These are phyloP conservation scores for Harmothoe impar DNA, from an alignment of 2,888 invertebrate species.

Conservation along the genomic window DNA sequence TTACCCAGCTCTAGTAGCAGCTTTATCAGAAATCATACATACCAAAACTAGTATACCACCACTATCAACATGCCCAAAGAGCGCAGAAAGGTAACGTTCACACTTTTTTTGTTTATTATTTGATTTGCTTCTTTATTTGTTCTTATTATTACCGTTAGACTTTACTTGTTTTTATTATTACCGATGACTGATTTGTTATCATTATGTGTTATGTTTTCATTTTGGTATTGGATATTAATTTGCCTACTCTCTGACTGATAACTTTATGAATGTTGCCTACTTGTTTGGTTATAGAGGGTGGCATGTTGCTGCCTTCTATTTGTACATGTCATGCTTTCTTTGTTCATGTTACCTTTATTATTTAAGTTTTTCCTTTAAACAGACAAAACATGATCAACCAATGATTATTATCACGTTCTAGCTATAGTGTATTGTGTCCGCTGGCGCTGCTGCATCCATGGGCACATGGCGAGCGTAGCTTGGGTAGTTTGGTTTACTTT, in stretches of 20 bases:
- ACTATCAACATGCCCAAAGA: slow-evolving; percentile 59
- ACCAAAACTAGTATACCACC: slow-evolving; percentile 4
- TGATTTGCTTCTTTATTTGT: slow-evolving; percentile 45
- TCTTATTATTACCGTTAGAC: slow-evolving; percentile 22
- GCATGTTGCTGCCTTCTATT: slow-evolving; percentile 13
- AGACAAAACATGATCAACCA: neutral
- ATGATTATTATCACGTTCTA: slow-evolving; percentile 1
- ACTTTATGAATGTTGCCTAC: slow-evolving; percentile 57
- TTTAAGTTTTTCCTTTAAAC: neutral
- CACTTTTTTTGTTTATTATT: slow-evolving; percentile 61
- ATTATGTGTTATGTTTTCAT: slow-evolving; percentile 41
- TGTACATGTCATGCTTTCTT: slow-evolving; percentile 56
- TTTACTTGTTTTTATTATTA: neutral
- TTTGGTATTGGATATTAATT: slow-evolving; percentile 58
- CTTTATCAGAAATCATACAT: slow-evolving; percentile 21
- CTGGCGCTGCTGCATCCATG: neutral
- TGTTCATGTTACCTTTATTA: slow-evolving; percentile 46
- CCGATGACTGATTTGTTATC: slow-evolving; percentile 28
- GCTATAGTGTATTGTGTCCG: neutral
- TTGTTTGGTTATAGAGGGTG: slow-evolving; percentile 56
- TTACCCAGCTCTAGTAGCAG: slow-evolving; percentile 57
- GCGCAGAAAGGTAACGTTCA: slow-evolving; percentile 61
- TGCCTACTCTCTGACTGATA: slow-evolving; percentile 24
- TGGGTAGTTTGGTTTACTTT: slow-evolving; percentile 60
- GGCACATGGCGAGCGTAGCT: slow-evolving; percentile 44